These are phyloP conservation scores for Anhinga rufa DNA, from an alignment of 2,113 vertebrate species.

Conservation along the genomic window DNA sequence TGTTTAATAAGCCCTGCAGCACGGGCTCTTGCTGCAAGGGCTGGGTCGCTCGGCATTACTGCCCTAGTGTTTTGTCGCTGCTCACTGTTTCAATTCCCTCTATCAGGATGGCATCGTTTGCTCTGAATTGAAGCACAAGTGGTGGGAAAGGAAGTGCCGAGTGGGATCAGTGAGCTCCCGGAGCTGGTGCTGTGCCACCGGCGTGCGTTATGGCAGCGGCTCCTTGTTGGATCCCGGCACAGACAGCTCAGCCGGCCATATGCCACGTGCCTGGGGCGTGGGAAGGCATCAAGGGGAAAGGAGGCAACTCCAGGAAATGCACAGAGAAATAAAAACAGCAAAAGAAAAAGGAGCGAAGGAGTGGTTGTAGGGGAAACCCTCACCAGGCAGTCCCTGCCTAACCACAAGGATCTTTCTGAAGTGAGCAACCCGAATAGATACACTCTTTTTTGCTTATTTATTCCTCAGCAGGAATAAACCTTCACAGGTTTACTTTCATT, in stretches of 20 bases:
- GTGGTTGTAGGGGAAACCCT: neutral
- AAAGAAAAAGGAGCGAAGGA: neutral
- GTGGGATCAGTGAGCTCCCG: accelerated
- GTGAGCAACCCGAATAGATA: neutral
- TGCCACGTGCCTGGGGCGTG: accelerated
- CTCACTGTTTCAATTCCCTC: neutral
- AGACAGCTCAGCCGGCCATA: accelerated
- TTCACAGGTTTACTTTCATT: neutral
- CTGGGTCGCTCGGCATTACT: neutral
- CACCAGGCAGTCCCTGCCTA: accelerated
- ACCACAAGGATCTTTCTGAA: neutral
- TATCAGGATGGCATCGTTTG: accelerated
- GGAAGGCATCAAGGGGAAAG: neutral
- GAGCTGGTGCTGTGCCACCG: accelerated
- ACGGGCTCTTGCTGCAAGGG: neutral
- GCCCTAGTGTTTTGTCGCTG: neutral
- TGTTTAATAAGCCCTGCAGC: neutral
- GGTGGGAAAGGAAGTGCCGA: neutral
- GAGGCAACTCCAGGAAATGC: neutral
- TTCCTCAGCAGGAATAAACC: neutral
- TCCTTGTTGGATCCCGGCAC: accelerated
- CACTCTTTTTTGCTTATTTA: neutral
- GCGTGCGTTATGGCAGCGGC: accelerated
- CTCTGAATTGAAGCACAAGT: accelerated
- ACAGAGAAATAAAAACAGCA: neutral